phyloP scores from a whole-genome alignment of 2,113 vertebrate genomes.

The Neogale vison region DNA sequence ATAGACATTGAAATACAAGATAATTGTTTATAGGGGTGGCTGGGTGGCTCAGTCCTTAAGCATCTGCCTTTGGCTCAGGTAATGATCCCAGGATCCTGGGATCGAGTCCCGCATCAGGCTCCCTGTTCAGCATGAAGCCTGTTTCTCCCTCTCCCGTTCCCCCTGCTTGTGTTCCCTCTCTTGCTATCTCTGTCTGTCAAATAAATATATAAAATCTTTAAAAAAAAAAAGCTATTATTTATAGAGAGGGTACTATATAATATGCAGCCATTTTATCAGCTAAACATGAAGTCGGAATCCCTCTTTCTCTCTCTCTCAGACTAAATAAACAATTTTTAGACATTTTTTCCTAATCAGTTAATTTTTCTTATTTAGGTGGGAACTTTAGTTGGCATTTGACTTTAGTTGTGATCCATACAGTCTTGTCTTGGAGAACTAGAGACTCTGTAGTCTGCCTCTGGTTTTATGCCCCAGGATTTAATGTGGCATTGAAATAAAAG shows the following conservation, averaged over 20 bases:
- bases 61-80: too few relatives aligned
- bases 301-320: neutral
- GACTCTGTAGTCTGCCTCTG: neutral
- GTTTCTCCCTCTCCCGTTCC: too few relatives aligned
- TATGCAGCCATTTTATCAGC: neutral
- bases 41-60: too few relatives aligned
- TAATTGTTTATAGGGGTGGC: neutral
- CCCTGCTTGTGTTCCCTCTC: too few relatives aligned
- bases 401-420: neutral
- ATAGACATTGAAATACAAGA: neutral
- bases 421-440: neutral
- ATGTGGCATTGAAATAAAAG: slow-evolving; percentile 43
- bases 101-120: too few relatives aligned
- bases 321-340: neutral
- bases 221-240: neutral
- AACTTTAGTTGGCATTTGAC: neutral
- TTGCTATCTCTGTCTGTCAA: too few relatives aligned
- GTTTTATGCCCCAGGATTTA: slow-evolving; percentile 27
- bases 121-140: too few relatives aligned
- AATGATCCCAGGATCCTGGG: too few relatives aligned
- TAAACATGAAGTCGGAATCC: neutral
- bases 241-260: neutral
- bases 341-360: slow-evolving; percentile 1
- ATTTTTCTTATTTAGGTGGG: neutral
- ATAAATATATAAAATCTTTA: too few relatives aligned